phyloP scores from a whole-genome alignment of 2,888 invertebrate species.

The Amaurobius ferox region DNA sequence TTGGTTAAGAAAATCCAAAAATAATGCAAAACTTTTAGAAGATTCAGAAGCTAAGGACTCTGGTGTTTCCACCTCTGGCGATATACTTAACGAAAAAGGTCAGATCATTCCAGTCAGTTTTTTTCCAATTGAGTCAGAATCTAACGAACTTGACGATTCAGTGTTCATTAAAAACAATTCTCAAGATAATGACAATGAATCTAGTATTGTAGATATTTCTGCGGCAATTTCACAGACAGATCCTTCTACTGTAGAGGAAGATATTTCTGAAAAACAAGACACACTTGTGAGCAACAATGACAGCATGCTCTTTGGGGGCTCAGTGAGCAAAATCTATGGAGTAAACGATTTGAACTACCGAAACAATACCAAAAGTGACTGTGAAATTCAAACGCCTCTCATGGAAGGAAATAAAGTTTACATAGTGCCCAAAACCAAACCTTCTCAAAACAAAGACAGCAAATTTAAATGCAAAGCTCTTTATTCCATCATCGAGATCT shows the following conservation, averaged over 20 bases:
- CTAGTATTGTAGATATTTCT: neutral
- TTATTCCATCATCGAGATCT: slow-evolving; percentile 31
- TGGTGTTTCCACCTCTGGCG: slow-evolving; percentile 45
- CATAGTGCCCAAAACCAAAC: slow-evolving; percentile 3
- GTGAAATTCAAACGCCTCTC: slow-evolving; percentile 31
- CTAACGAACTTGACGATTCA: neutral
- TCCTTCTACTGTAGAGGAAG: neutral
- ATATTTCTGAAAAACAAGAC: neutral
- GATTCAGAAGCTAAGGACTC: slow-evolving; percentile 45
- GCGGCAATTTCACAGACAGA: neutral
- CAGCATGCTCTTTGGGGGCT: slow-evolving; percentile 37
- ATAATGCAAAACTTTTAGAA: neutral
- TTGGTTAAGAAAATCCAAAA: slow-evolving; percentile 30
- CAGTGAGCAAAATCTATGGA: neutral
- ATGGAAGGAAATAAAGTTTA: slow-evolving; percentile 4
- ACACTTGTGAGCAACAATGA: slow-evolving; percentile 44
- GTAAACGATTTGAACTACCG: neutral
- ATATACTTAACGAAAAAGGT: neutral
- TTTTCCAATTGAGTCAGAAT: neutral
- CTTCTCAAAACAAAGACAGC: neutral
- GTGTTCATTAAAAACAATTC: no score
- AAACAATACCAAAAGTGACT: slow-evolving; percentile 19
- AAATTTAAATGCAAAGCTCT: neutral
- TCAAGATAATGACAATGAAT: neutral
- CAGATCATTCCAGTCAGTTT: neutral